phyloP scores from a whole-genome alignment of 2,797 vertebrate genomes.

The Hydrophis major region DNA sequence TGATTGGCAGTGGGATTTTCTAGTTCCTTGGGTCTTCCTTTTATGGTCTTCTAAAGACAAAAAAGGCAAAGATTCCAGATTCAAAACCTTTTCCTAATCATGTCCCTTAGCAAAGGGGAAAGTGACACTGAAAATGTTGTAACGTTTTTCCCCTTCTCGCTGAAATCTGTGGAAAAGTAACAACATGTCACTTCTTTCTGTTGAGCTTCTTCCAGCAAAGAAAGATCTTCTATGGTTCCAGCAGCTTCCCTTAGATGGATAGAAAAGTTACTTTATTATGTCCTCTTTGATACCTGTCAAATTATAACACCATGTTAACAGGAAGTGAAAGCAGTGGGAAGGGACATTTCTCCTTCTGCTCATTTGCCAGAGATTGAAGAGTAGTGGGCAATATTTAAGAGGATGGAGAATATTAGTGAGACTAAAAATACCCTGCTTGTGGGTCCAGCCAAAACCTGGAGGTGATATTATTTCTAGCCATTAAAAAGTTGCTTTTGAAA shows the following conservation, averaged over 20 bases:
- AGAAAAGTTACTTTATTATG: not conserved
- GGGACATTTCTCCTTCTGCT: not conserved
- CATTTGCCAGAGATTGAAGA: not conserved
- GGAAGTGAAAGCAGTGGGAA: not conserved
- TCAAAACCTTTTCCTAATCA: not conserved
- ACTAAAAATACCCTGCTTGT: not conserved
- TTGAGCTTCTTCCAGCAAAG: not conserved
- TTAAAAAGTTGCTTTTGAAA: not conserved
- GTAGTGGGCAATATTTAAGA: not conserved
- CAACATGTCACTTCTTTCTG: not conserved
- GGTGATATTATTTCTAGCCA: not conserved
- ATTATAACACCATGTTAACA: not conserved
- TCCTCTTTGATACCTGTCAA: not conserved
- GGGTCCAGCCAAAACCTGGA: not conserved
- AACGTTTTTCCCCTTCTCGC: not conserved
- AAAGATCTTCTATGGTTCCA: not conserved
- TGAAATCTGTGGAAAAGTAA: not conserved
- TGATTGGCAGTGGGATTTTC: not conserved
- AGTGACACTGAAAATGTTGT: not conserved
- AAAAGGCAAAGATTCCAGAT: not conserved
- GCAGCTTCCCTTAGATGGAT: not conserved
- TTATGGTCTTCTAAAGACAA: not conserved
- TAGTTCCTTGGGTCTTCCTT: not conserved
- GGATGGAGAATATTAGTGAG: not conserved
- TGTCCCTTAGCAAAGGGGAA: not conserved